Base-by-base conservation (phyloP, 2,888 invertebrate species). In the Suillia variegata region DNA sequence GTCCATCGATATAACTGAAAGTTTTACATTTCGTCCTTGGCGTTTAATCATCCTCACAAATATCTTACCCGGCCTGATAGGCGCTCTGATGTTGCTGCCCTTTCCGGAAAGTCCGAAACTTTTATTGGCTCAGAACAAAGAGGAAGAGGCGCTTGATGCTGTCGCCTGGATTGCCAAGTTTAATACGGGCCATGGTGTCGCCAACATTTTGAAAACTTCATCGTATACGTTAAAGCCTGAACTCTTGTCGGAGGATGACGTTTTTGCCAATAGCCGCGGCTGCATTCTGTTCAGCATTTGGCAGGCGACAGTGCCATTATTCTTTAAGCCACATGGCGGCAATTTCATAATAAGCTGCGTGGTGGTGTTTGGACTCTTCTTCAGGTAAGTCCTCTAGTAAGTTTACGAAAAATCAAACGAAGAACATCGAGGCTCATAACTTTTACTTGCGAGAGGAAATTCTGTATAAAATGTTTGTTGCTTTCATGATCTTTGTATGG, bases 61-160 rank as follows among this genome's bases (percentile, higher is more conserved):
- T 48, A 56, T 78, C 1, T 45, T 77, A n/a, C 79, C 77, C 0
- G 77, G 79, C 0, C 31, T 77, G 6, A 63, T 77, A 53, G 76
- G 69, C 0, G 73, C 70, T 0, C 10, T 77, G 0, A 22, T 77
- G 31, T 48, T 79, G 2, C 6, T 75, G 2, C 48, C 58, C 2
- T 77, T 68, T 58, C 77, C 77, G 0, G 77, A 77, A 54, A 77
- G 77, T 26, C 77, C 77, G 0, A 77, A 75, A 31, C 49, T 78
- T 0, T 51, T 77, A 22, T 59, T 77, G 13, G 70, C 78, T 2
- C 70, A 75, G 52, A 64, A 72, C 2, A 70, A 67, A 20, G 56
- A 66, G 2, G 12, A 54, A 0, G 61, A 76, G 22, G 77, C 78
- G 0, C 2, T 68, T 1, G 55, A 62, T 2, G 77, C 77, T 1